phyloP scores from a whole-genome alignment of 2,888 invertebrate species.

The Pollenia labialis region DNA sequence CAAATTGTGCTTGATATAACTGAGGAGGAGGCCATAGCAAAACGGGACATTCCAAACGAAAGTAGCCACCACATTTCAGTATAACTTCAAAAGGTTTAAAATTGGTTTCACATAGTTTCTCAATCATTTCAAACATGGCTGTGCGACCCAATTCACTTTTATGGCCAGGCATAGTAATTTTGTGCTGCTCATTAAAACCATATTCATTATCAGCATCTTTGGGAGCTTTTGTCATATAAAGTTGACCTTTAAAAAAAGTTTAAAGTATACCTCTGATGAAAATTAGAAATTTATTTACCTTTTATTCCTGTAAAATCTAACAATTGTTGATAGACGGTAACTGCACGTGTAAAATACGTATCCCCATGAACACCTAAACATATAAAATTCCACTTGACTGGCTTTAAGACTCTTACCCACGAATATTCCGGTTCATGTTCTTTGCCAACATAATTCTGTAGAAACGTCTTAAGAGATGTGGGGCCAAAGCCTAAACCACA shows the following conservation, averaged over 20 bases:
- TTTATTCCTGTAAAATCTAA: slow-evolving; percentile 90
- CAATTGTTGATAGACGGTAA: slow-evolving; percentile 88
- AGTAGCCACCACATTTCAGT: slow-evolving; percentile 88
- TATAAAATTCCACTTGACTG: slow-evolving; percentile 91
- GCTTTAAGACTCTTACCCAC: slow-evolving; percentile 92
- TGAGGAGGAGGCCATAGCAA: slow-evolving; percentile 90
- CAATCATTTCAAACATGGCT: slow-evolving; percentile 85
- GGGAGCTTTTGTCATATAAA: slow-evolving; percentile 78
- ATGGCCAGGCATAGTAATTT: slow-evolving; percentile 74
- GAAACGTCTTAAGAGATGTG: slow-evolving; percentile 87
- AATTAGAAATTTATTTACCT: slow-evolving; percentile 84
- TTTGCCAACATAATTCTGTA: slow-evolving; percentile 81
- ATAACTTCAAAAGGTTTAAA: slow-evolving; percentile 90
- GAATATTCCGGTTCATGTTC: slow-evolving; percentile 82
- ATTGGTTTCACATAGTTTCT: slow-evolving; percentile 89
- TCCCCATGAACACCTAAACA: slow-evolving; percentile 89
- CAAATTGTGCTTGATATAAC: slow-evolving; percentile 73
- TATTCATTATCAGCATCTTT: slow-evolving; percentile 83
- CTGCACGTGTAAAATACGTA: slow-evolving; percentile 84
- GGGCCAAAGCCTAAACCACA: slow-evolving; percentile 87
- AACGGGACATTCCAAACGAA: slow-evolving; percentile 88
- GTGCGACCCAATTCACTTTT: slow-evolving; percentile 82
- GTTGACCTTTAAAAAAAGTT: slow-evolving; percentile 76
- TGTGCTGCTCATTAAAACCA: slow-evolving; percentile 42
- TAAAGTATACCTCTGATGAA: not conserved